phyloP scores from a whole-genome alignment of 2,797 vertebrate genomes.

The Oreortyx pictus region DNA sequence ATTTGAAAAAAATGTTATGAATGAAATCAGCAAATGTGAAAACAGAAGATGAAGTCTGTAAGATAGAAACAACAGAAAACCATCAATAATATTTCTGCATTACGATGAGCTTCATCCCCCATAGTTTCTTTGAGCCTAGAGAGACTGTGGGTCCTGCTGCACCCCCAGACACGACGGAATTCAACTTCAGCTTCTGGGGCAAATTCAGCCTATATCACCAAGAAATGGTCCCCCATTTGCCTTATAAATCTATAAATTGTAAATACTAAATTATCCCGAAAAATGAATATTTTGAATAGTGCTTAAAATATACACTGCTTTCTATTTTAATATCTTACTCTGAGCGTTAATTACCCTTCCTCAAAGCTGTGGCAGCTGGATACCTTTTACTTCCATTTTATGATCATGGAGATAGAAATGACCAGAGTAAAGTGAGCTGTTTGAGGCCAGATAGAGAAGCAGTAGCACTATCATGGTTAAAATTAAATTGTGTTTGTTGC shows the following conservation, averaged over 20 bases:
- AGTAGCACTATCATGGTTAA: neutral
- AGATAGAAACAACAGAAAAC: neutral
- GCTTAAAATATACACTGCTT: neutral
- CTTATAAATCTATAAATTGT: neutral
- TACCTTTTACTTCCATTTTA: neutral
- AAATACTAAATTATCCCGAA: neutral
- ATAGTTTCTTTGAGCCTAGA: neutral
- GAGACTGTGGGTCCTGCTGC: neutral
- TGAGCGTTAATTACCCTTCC: neutral
- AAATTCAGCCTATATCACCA: neutral
- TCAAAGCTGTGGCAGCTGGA: neutral
- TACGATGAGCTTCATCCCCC: neutral
- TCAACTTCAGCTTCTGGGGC: neutral
- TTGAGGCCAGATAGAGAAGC: neutral
- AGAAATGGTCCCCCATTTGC: neutral
- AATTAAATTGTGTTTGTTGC: neutral
- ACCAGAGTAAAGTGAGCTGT: neutral
- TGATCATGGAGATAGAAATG: neutral
- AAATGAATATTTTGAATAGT: neutral
- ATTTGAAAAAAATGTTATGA: neutral
- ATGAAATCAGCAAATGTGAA: conserved; percentile 27
- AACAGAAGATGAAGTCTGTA: neutral
- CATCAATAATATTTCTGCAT: neutral
- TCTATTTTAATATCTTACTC: neutral
- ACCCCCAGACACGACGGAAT: neutral